Evolutionary conservation across 2,888 invertebrate genomes (phyloP).

Genomic region (Mellilla xanthometata): DNA sequence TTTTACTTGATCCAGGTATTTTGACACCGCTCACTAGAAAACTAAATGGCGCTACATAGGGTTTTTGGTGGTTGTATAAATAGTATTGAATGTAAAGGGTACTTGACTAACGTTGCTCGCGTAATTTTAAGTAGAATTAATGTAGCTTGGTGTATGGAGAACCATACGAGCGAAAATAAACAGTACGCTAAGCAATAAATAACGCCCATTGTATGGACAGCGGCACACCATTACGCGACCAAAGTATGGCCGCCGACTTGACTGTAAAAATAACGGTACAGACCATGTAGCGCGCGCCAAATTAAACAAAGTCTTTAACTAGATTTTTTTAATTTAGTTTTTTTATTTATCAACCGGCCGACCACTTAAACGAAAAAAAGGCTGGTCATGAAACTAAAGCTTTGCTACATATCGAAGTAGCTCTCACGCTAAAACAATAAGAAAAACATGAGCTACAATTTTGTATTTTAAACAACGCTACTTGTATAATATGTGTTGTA

Average conservation of each 20-base stretch:
- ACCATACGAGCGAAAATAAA: slow-evolving; percentile 3
- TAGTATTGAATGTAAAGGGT: background rate
- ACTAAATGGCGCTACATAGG: no score
- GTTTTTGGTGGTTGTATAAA: background rate
- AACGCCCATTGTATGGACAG: slow-evolving; percentile 11
- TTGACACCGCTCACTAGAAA: no score
- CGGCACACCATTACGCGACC: slow-evolving; percentile 12
- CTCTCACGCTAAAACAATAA: no score
- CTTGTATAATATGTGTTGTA: no score
- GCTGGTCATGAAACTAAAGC: no score
- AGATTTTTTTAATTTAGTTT: no score
- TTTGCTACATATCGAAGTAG: no score
- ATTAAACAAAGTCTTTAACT: background rate
- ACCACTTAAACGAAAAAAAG: no score
- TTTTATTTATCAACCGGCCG: no score
- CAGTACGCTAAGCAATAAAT: slow-evolving; percentile 5
- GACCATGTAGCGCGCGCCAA: background rate
- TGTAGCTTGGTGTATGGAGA: background rate
- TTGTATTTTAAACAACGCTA: no score
- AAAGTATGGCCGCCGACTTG: slow-evolving; percentile 6
- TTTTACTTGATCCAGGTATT: no score
- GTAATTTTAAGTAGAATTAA: background rate
- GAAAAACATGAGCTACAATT: no score
- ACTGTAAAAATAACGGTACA: slow-evolving; percentile 6
- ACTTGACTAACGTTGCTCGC: background rate